These are phyloP conservation scores for Virgularia gustaviana DNA, from an alignment of 92 coral and sea anemone genomes.

Conservation along the genomic window DNA sequence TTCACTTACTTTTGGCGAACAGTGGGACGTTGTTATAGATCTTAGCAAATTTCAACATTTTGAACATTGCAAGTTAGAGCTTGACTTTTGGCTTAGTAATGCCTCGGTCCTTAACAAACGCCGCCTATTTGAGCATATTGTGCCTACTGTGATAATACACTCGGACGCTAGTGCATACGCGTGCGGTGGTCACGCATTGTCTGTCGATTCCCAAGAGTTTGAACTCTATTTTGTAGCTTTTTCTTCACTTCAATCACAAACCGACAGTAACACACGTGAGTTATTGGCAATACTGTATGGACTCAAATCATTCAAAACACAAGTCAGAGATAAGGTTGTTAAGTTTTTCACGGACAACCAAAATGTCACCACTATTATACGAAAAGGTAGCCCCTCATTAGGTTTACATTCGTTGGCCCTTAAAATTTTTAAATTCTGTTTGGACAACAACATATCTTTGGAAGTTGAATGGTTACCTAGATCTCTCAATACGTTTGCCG, in stretches of 20 bases:
- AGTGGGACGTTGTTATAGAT: no score
- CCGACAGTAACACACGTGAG: constrained; percentile 60
- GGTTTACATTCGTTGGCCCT: constrained; percentile 17
- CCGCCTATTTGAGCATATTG: background rate
- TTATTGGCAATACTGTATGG: background rate
- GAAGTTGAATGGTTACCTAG: constrained; percentile 41
- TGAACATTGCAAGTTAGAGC: no score
- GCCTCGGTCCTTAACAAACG: constrained; percentile 4
- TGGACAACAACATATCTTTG: constrained; percentile 2
- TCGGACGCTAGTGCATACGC: constrained; percentile 44
- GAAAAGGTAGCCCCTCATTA: background rate
- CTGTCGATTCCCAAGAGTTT: background rate
- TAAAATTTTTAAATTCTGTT: constrained; percentile 40
- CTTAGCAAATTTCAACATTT: no score
- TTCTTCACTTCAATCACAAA: constrained; percentile 30
- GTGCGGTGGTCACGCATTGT: constrained; percentile 22
- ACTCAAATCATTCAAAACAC: background rate
- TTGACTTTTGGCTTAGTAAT: constrained; percentile 46
- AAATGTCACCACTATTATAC: constrained; percentile 27
- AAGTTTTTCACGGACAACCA: constrained; percentile 48
- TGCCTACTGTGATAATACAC: constrained; percentile 15
- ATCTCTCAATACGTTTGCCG: constrained; percentile 21
- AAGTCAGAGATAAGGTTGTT: constrained; percentile 5
- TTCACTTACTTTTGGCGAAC: no score
- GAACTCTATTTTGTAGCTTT: background rate